Evolutionary conservation across 2,888 invertebrate species (phyloP).

Genomic region (Plusia festucae): DNA sequence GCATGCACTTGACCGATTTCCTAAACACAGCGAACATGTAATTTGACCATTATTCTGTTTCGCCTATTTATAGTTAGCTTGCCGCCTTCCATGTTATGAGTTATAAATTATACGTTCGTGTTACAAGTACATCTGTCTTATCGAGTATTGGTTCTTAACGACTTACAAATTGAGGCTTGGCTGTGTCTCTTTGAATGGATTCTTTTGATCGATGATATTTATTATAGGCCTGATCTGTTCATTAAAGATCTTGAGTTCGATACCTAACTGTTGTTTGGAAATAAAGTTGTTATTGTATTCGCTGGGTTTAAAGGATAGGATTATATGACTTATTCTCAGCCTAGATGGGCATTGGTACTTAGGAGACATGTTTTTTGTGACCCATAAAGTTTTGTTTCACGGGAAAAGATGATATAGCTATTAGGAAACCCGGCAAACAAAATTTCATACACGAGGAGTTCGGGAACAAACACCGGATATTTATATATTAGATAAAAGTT

Average conservation of each 20-base stretch:
- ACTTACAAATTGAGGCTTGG: conserved; percentile 67
- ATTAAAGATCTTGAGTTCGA: conserved; percentile 27
- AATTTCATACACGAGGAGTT: no score
- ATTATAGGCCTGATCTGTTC: conserved; percentile 43
- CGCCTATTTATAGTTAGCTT: conserved; percentile 65
- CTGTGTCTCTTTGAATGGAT: conserved; percentile 51
- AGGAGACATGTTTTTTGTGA: no score
- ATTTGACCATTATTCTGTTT: conserved; percentile 76
- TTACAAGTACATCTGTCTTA: conserved; percentile 68
- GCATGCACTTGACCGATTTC: conserved; percentile 41
- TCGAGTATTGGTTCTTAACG: conserved; percentile 70
- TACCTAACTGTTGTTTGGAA: conserved; percentile 35
- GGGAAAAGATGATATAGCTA: no score
- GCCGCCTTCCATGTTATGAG: conserved; percentile 64
- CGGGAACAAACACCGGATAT: no score
- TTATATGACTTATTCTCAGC: conserved; percentile 20
- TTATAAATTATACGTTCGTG: conserved; percentile 73
- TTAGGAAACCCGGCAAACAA: no score
- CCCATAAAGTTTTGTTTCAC: no score
- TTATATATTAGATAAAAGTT: no score
- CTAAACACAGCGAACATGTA: conserved; percentile 69
- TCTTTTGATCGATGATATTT: conserved; percentile 43
- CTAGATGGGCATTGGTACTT: no score
- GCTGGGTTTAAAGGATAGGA: background rate
- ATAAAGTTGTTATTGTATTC: conserved; percentile 39